Evolutionary conservation across 1,140 invertebrate genomes (phyloP).

Genomic region (Drosophila aff.): DNA sequence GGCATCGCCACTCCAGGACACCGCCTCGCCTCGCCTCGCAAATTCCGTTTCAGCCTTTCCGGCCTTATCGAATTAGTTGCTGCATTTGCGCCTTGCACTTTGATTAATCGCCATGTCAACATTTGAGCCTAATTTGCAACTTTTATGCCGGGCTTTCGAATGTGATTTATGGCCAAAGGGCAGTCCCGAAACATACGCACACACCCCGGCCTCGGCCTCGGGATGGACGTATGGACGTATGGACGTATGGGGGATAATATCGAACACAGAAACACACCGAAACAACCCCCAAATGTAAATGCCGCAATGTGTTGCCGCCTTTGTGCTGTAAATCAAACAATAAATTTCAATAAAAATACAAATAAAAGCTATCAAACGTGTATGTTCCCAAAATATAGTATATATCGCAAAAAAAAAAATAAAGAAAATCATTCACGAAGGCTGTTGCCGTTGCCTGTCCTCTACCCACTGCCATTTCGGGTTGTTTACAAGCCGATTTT

Average conservation of each 20-base stretch:
- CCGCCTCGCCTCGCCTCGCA: background rate
- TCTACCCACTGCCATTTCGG: background rate
- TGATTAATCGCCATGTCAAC: conserved; percentile 66
- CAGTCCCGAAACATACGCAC: conserved; percentile 5
- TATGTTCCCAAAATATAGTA: conserved; percentile 19
- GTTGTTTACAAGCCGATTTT: conserved; percentile 40
- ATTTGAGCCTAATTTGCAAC: conserved; percentile 69
- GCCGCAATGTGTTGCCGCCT: conserved; percentile 13
- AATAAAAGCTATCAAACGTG: conserved; percentile 63
- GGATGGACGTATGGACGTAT: background rate
- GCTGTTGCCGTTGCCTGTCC: background rate
- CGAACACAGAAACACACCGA: conserved; percentile 10
- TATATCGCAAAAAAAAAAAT: background rate
- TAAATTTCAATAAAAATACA: conserved; percentile 75
- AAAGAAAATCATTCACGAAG: conserved; percentile 25
- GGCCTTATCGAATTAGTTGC: conserved; percentile 61
- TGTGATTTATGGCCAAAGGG: conserved; percentile 58
- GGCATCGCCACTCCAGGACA: conserved; percentile 2
- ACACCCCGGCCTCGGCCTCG: background rate
- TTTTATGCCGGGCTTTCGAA: conserved; percentile 65
- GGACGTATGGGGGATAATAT: background rate
- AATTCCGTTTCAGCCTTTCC: background rate
- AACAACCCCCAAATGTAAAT: conserved; percentile 41
- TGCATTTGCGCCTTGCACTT: conserved; percentile 64
- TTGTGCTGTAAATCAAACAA: conserved; percentile 64